Conservation (phyloP, 1,140 invertebrate genomes). For the Aphelenchoides besseyi region DNA sequence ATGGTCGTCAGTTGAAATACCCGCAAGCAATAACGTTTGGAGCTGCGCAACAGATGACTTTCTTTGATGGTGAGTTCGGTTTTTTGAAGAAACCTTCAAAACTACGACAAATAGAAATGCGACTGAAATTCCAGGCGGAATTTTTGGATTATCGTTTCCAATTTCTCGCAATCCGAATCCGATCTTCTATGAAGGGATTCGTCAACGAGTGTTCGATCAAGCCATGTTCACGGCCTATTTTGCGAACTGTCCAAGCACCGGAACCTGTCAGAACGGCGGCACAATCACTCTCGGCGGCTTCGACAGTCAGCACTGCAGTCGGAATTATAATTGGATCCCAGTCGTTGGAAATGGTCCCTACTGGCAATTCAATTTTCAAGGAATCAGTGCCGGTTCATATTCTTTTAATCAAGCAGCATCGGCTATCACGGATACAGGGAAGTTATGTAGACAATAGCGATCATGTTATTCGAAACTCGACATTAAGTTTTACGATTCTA, state of each 20-base stretch:
- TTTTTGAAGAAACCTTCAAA: no score
- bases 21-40: not conserved
- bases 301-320: slow-evolving; percentile 5
- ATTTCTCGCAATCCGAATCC: not conserved
- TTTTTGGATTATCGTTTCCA: slow-evolving; percentile 4
- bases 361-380: slow-evolving; percentile 9
- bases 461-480: no score
- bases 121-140: not conserved
- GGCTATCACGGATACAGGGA: slow-evolving; percentile 2
- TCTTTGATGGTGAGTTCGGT: not conserved
- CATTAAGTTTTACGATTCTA: no score
- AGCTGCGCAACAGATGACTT: not conserved
- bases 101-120: not conserved
- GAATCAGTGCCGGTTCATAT: not conserved
- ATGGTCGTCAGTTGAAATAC: not conserved
- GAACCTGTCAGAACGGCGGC: not conserved
- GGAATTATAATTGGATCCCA: not conserved
- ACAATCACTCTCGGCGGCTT: not conserved
- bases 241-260: not conserved
- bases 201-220: not conserved
- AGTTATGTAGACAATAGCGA: not conserved
- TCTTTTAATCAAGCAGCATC: not conserved
- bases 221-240: slow-evolving; percentile 4
- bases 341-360: not conserved
- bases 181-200: not conserved